Evolutionary conservation across 2,888 invertebrate species (phyloP), one percentile per base, ranked within the genome.

Genomic region (Microctonus brassicae): DNA sequence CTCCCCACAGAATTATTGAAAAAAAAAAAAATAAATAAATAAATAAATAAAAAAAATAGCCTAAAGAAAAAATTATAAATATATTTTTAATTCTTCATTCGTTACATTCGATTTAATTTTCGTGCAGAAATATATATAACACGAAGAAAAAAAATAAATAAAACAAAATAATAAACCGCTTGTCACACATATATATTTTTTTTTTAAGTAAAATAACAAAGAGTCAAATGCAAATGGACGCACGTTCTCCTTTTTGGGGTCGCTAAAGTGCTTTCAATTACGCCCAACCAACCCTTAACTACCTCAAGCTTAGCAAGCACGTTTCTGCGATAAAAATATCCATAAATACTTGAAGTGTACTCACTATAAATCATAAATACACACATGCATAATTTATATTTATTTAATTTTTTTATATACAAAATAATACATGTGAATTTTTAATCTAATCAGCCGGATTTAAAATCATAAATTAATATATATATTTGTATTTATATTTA

Each of bases 261-360:
- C 76, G 78, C 80, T 81, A 80, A 83, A 84, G 84, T 84, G 83
- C 83, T 83, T 84, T 84, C 84, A 83, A 84, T 84, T 84, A 84
- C 79, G 17, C 80, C 82, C 81, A 83, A 83, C 80, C 72, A 66
- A 66, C 75, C 72, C 80, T 63, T 42, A 63, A 63, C 63, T 42
- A 47, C 63, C 39, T 63, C 63, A 22, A 63, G 63, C 42, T 36
- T 22, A 61, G 47, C 47, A 17, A 47, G 61, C 68, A 68, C 68
- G 68, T 68, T 68, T 61, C 61, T 68, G 68, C 68, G 61, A 68
- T 68, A 61, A 68, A 70, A 70, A 55, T 70, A 47, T 64, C 47
- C 64, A 58, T 64, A 70, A 70, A 70, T 64, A 58, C 33, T 58
- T 22, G 62, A 24, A 42, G 22, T 53, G 39, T 42, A 17, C 29